These are phyloP conservation scores for Spea bombifrons DNA, from an alignment of 2,113 vertebrate species.

Conservation along the genomic window DNA sequence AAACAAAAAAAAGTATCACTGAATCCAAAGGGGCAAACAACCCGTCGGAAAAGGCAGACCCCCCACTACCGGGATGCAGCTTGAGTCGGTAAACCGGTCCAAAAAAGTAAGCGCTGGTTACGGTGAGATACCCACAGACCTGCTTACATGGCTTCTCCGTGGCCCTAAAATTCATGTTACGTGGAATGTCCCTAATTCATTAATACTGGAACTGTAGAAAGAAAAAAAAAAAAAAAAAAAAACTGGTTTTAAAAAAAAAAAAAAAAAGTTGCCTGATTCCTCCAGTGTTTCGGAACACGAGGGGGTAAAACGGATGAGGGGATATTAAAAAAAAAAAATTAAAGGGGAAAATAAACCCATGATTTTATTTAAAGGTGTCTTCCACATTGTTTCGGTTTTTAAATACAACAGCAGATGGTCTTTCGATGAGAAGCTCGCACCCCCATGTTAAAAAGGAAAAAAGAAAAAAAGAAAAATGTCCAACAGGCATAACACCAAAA, in stretches of 20 bases:
- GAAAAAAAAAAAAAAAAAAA: not conserved
- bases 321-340: not conserved
- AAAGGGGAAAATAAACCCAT: not conserved
- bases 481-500: constrained; percentile 13
- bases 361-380: not conserved
- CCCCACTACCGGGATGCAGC: too few species aligned
- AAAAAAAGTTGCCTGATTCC: not conserved
- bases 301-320: not conserved
- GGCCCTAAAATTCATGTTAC: too few species aligned
- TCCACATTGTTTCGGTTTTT: not conserved
- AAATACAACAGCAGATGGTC: constrained; percentile 10
- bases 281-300: not conserved
- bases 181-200: too few species aligned
- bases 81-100: too few species aligned
- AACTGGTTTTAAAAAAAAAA: not conserved
- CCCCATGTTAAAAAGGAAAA: not conserved
- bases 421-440: not conserved
- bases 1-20: not conserved
- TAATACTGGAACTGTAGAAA: too few species aligned
- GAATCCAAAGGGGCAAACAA: too few species aligned
- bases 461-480: constrained; percentile 3
- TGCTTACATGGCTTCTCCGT: too few species aligned
- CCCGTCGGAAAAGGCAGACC: too few species aligned
- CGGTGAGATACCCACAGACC: too few species aligned
- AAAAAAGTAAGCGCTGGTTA: too few species aligned